Evolutionary conservation across 2,888 invertebrate genomes (phyloP), one percentile per base, ranked within the genome.

Genomic region (Germaria angustata): DNA sequence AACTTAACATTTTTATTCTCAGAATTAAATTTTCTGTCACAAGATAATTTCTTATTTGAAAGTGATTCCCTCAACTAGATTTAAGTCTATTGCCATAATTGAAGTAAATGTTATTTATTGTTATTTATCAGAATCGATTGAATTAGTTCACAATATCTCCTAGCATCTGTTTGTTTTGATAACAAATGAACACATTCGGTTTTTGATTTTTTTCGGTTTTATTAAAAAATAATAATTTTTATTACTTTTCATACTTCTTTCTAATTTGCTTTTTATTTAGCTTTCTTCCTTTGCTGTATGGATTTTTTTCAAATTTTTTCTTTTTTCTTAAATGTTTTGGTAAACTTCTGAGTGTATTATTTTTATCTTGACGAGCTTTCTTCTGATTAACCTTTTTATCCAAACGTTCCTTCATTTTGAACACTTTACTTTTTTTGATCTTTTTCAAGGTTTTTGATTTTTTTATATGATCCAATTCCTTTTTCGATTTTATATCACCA

Each of bases 391-490:
- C 94, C 63, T 93, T 91, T 84, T 93, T 93, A 81, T 96, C 95
- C 28, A 95, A 87, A 88, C 94, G 94, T 85, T 94, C 94, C 87
- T 96, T 96, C 91, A 93, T 93, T 91, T 95, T 94, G 87, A 95
- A 96, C 0, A 93, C 93, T 92, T 95, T 96, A 87, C 95, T 96
- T 85, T 95, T 95, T 87, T 95, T 94, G 15, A 96, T 92, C 88
- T 94, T 94, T 86, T 95, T 94, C 0, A 95, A 92, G 0, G 95
- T 95, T 88, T 95, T 94, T 84, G 94, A 93, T 86, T 95, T 95
- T 8, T 95, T 92, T 81, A 94, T 91, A 86, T 92, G 94, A 86
- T 95, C 95, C 1, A 96, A 90, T 86, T 95, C 95, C 89, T 94
- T 95, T 88, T 94, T 94, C 49, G 86, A 88, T 44, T 84, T 86